Base-by-base conservation (phyloP, 2,888 invertebrate genomes). In the Erebia epiphron region DNA sequence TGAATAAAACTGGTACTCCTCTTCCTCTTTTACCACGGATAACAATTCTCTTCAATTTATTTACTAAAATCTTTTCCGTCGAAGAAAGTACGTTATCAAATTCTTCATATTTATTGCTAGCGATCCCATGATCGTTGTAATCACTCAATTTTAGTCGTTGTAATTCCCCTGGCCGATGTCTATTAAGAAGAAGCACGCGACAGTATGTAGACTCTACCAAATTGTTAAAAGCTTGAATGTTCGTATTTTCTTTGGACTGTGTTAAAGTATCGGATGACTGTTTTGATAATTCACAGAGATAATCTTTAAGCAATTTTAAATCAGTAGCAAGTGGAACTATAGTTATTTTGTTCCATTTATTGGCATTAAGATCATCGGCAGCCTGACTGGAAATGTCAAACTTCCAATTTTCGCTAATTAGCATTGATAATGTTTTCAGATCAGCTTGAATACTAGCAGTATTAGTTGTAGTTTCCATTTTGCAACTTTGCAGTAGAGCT, bases 1-100 rank as follows among this genome's bases (percentile, higher is more conserved):
- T 76, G 52, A 78, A 74, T 49, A 78, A 21, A 61, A 79, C 78
- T 46, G 78, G 78, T 0, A 79, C 78, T 16, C 60, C 60, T 64
- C 69, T 58, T 10, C 71, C 74, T 66, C 74, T 68, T 52, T 74
- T 69, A 26, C 70, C 71, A 26, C 73, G 62, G 46, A 76, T 76
- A 3, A 72, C 75, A 62, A 78, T 71, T 60, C 73, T 62, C 73
- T 79, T 79, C 10, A 77, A 76, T 62, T 66, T 69, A 11, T 75
- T 69, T 64, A 79, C 67, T 46, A 77, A 61, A 18, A 77, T 71
- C 67, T 65, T 75, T 74, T 79, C 76, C 18, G 75, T 68, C 10
- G 64, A 16, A 60, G 74, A 64, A 21, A 78, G 63, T 26, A 67
- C 65, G 64, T 68, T 63, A 41, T 76, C 73, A 66, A 75, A 76